These are phyloP conservation scores for Echinops telfairi DNA, from an alignment of 2,113 vertebrate species.

Conservation along the genomic window DNA sequence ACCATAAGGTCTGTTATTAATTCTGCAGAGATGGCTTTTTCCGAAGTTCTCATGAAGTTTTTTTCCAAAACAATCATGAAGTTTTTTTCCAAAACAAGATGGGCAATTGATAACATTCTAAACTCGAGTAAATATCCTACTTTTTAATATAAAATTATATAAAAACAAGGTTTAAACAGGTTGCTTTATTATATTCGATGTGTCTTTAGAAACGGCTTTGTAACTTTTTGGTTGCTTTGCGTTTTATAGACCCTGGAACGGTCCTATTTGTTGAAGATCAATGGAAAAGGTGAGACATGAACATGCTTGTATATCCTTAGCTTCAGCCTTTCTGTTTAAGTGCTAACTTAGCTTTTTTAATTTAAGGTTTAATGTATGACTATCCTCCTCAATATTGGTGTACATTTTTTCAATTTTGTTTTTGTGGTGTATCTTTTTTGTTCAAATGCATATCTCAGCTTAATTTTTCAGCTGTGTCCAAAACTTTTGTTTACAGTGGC, in stretches of 20 bases:
- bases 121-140: slow-evolving; percentile 14
- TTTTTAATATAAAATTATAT: slow-evolving; percentile 64
- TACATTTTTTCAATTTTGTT: not conserved
- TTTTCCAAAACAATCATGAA: slow-evolving; percentile 11
- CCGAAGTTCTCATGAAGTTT: not conserved
- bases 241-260: slow-evolving; percentile 94
- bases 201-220: slow-evolving; percentile 57
- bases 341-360: slow-evolving; percentile 59
- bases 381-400: not conserved
- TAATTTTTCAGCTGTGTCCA: slow-evolving; percentile 50
- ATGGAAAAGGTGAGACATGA: slow-evolving; percentile 93
- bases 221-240: slow-evolving; percentile 41
- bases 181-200: not conserved
- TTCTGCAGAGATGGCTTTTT: slow-evolving; percentile 3
- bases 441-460: not conserved
- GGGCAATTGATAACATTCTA: not conserved
- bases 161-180: slow-evolving; percentile 55
- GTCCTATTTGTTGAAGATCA: slow-evolving; percentile 96
- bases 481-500: slow-evolving; percentile 88
- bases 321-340: slow-evolving; percentile 62
- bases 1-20: not conserved
- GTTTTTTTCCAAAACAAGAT: slow-evolving; percentile 8
- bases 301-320: slow-evolving; percentile 8
- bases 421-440: slow-evolving; percentile 7
- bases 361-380: slow-evolving; percentile 46